Evolutionary conservation across 1,140 invertebrate genomes (phyloP).

Genomic region (Pectinophora gossypiella): DNA sequence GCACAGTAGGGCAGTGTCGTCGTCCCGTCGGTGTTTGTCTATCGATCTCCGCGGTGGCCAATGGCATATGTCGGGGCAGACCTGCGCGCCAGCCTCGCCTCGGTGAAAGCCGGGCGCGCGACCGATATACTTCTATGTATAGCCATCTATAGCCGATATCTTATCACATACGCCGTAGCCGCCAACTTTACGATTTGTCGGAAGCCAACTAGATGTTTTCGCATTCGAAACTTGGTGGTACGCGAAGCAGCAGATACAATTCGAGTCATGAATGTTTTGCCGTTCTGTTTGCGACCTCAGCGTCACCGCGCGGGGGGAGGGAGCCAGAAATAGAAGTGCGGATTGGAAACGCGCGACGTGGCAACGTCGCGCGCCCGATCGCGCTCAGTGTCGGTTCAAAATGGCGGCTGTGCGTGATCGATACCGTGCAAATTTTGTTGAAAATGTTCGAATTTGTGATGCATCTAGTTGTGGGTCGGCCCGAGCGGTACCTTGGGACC

Average conservation of each 20-base stretch:
- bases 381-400: conserved; percentile 70
- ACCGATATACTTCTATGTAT: conserved; percentile 25
- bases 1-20: conserved; percentile 40
- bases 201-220: conserved; percentile 48
- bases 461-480: conserved; percentile 59
- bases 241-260: conserved; percentile 36
- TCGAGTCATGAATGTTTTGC: conserved; percentile 57
- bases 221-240: conserved; percentile 19
- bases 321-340: conserved; percentile 66
- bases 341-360: conserved; percentile 63
- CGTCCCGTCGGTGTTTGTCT: conserved; percentile 67
- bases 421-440: conserved; percentile 65
- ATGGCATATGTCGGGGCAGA: conserved; percentile 58
- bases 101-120: conserved; percentile 67
- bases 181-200: conserved; percentile 14
- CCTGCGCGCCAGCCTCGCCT: conserved; percentile 61
- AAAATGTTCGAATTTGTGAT: conserved; percentile 67
- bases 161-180: conserved; percentile 47
- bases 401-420: conserved; percentile 73
- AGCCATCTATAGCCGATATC: conserved; percentile 44
- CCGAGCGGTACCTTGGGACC: conserved; percentile 50
- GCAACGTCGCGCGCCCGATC: conserved; percentile 58
- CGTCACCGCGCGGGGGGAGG: conserved; percentile 41
- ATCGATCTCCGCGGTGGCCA: conserved; percentile 74
- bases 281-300: conserved; percentile 42